Evolutionary conservation across 2,113 vertebrate species (phyloP).

Genomic region (Callorhinus ursinus): DNA sequence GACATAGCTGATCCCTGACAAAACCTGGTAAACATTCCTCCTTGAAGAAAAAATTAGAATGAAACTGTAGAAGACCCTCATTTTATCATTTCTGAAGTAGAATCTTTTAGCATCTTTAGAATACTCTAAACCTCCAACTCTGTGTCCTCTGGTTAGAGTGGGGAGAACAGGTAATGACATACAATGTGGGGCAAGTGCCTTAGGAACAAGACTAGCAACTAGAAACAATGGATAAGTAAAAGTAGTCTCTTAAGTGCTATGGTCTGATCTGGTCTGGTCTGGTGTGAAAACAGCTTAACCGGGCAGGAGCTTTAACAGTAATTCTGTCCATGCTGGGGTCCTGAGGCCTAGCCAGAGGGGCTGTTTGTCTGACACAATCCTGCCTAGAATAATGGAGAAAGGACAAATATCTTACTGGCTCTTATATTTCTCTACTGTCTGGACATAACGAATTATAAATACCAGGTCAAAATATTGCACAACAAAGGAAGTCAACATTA

Average conservation of each 20-base stretch:
- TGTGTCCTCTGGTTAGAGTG: neutral
- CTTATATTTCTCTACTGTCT: neutral
- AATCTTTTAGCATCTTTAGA: neutral
- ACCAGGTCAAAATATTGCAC: slow-evolving; percentile 30
- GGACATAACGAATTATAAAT: neutral
- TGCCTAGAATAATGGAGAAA: neutral
- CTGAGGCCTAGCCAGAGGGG: neutral
- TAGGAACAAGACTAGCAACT: neutral
- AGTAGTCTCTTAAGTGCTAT: neutral
- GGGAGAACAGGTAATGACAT: neutral
- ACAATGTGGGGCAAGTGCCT: neutral
- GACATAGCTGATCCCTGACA: neutral
- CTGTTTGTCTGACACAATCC: neutral
- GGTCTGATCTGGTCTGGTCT: neutral
- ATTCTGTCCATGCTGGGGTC: neutral
- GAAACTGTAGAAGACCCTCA: neutral
- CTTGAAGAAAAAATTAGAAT: neutral
- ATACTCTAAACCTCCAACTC: neutral
- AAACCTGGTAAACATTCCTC: neutral
- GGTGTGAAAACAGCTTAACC: neutral
- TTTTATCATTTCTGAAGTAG: neutral
- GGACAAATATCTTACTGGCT: neutral
- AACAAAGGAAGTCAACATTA: slow-evolving; percentile 51
- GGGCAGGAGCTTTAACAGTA: neutral
- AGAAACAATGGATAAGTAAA: neutral